A percentile compares a stretch with the other conserved stretches of the same genome.
Evolutionary conservation across 2,797 vertebrate species (phyloP).

Genomic region (Cynodonichthys magdalenae): DNA sequence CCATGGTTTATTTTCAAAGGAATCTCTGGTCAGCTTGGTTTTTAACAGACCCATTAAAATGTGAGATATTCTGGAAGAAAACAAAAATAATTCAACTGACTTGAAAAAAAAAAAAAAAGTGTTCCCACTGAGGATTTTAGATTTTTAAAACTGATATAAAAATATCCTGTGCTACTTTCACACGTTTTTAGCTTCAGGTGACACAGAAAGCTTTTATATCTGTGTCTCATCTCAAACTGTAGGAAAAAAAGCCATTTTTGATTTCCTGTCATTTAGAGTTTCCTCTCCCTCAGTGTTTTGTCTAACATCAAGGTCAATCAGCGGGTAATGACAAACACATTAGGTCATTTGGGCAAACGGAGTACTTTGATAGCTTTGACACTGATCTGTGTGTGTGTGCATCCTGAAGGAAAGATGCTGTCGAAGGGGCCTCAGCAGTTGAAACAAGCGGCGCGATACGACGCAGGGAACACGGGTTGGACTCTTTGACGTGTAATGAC

Average conservation of each 20-base stretch:
- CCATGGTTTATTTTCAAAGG: constrained; percentile 62
- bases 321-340: constrained; percentile 76
- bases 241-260: constrained; percentile 66
- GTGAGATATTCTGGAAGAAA: constrained; percentile 56
- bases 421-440: constrained; percentile 66
- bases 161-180: constrained; percentile 63
- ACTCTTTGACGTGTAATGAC: constrained; percentile 74
- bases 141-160: constrained; percentile 68
- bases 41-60: constrained; percentile 68
- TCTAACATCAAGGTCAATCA: constrained; percentile 82
- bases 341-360: constrained; percentile 78
- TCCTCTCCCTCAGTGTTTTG: constrained; percentile 73
- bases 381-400: constrained; percentile 50
- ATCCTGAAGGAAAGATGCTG: constrained; percentile 62
- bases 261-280: constrained; percentile 78
- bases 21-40: constrained; percentile 49
- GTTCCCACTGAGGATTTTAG: constrained; percentile 57
- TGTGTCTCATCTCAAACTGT: constrained; percentile 37
- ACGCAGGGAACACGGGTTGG: constrained; percentile 59
- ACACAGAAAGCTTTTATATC: constrained; percentile 68
- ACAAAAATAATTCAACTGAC: constrained; percentile 73
- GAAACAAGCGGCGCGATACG: constrained; percentile 75
- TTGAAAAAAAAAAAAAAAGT: constrained; percentile 45
- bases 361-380: constrained; percentile 72
- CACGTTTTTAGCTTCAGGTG: constrained; percentile 38